These are phyloP conservation scores for Acrobasis consociella DNA, from an alignment of 2,888 invertebrate genomes.

Conservation along the genomic window DNA sequence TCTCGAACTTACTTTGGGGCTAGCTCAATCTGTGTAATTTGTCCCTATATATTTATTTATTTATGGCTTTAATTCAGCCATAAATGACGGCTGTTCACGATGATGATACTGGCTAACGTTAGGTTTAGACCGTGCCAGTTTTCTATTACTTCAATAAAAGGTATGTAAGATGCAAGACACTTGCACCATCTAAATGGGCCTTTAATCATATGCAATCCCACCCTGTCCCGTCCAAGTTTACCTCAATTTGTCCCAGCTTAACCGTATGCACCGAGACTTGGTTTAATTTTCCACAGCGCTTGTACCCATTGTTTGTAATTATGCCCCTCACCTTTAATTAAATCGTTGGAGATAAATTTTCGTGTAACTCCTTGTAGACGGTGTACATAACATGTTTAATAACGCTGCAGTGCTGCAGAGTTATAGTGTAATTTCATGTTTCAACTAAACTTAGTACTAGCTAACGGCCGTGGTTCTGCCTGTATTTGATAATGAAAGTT, in stretches of 20 bases:
- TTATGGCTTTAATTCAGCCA: no score
- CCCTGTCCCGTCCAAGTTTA: background rate
- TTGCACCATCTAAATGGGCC: background rate
- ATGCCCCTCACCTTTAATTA: slow-evolving; percentile 40
- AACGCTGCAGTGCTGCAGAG: slow-evolving; percentile 39
- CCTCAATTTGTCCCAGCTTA: slow-evolving; percentile 14
- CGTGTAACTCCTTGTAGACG: slow-evolving; percentile 26
- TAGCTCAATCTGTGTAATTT: no score
- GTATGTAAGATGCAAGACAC: background rate
- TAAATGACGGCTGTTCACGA: no score
- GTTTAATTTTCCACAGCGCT: slow-evolving; percentile 37
- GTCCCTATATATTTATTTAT: no score
- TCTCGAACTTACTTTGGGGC: no score
- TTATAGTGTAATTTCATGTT: slow-evolving; percentile 50
- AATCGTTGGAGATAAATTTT: slow-evolving; percentile 39
- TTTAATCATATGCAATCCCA: background rate
- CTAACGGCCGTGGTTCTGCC: slow-evolving; percentile 8
- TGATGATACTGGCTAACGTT: no score
- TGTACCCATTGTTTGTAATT: slow-evolving; percentile 37
- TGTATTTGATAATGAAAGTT: slow-evolving; percentile 21
- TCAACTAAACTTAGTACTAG: slow-evolving; percentile 33
- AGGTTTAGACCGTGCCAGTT: no score
- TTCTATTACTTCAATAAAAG: no score
- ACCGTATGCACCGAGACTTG: slow-evolving; percentile 7
- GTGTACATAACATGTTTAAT: slow-evolving; percentile 29